Evolutionary conservation across 2,888 invertebrate genomes (phyloP).

Genomic region (Apotomis turbidana): DNA sequence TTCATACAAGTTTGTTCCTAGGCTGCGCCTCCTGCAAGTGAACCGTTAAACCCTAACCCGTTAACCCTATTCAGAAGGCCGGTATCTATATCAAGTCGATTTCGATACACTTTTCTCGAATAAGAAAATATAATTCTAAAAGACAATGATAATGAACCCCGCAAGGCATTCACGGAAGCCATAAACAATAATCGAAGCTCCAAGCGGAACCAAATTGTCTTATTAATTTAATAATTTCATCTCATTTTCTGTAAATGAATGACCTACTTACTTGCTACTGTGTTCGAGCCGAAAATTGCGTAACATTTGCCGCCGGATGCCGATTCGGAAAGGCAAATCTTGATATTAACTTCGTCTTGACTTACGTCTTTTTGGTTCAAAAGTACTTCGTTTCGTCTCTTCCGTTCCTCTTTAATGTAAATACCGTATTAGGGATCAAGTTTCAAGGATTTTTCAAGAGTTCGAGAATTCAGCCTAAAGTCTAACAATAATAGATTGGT

Average conservation of each 20-base stretch:
- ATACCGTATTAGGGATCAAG: slow-evolving; percentile 19
- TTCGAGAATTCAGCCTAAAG: slow-evolving; percentile 10
- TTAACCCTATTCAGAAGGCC: too few relatives aligned
- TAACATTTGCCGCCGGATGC: background rate
- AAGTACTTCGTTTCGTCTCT: background rate
- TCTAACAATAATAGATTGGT: slow-evolving; percentile 27
- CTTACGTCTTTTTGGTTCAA: background rate
- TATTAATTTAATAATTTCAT: slow-evolving; percentile 34
- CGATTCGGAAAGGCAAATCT: background rate
- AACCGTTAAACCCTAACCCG: too few relatives aligned
- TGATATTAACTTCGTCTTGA: background rate
- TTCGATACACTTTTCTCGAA: too few relatives aligned
- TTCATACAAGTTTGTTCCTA: too few relatives aligned
- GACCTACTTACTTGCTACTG: slow-evolving; percentile 21
- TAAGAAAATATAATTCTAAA: background rate
- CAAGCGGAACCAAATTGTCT: slow-evolving; percentile 18
- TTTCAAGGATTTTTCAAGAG: slow-evolving; percentile 18
- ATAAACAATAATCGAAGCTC: slow-evolving; percentile 19
- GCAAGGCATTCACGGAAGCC: background rate
- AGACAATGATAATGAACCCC: slow-evolving; percentile 6
- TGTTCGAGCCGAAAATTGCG: slow-evolving; percentile 11
- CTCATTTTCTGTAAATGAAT: slow-evolving; percentile 22
- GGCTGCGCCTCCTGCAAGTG: too few relatives aligned
- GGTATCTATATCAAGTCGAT: too few relatives aligned
- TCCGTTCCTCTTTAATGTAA: slow-evolving; percentile 11